A percentile compares a stretch with the other conserved stretches of the same genome.
phyloP scores from a whole-genome alignment of 2,113 vertebrate genomes.

The Cathartes aura region DNA sequence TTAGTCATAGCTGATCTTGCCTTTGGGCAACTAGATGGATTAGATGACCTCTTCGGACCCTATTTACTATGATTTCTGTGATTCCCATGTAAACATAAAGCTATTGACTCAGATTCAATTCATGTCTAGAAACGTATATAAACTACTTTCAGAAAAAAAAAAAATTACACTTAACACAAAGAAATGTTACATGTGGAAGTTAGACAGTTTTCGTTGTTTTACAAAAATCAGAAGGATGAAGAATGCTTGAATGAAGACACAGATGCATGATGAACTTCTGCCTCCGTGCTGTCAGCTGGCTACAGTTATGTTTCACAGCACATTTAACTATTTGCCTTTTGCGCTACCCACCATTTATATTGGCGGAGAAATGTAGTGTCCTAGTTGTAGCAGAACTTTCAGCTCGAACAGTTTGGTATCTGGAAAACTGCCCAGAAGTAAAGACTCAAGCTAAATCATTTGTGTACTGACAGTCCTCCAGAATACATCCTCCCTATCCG shows the following conservation, averaged over 20 bases:
- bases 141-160: background rate
- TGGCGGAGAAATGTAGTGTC: background rate
- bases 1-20: background rate
- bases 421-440: background rate
- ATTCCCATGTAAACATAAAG: background rate
- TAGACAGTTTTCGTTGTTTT: background rate
- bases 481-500: rapidly evolving
- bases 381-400: background rate
- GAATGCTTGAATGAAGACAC: rapidly evolving
- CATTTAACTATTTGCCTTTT: background rate
- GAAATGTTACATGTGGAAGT: background rate
- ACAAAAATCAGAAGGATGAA: background rate
- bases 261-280: background rate
- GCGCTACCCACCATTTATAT: background rate
- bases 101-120: background rate
- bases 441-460: background rate
- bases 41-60: background rate
- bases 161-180: background rate
- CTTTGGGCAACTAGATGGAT: background rate
- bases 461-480: background rate
- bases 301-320: background rate
- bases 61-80: slow-evolving; percentile 7
- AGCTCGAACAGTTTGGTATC: background rate
- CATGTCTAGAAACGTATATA: background rate
- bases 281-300: background rate